phyloP scores from a whole-genome alignment of 2,797 vertebrate genomes.

The Leptoclinus maculatus region DNA sequence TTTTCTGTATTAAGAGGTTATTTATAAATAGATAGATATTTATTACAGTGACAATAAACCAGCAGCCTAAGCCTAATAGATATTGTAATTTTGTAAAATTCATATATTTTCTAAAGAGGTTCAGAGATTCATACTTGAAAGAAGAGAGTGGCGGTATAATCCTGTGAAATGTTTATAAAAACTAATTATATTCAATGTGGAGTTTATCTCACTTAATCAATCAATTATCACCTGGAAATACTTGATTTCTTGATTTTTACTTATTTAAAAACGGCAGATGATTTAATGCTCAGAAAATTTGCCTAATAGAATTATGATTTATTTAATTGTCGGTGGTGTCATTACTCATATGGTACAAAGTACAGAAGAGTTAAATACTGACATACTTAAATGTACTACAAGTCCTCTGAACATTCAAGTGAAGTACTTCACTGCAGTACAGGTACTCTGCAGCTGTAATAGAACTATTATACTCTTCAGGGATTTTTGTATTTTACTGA shows the following conservation, averaged over 20 bases:
- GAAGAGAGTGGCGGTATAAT: neutral
- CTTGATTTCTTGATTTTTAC: conserved; percentile 35
- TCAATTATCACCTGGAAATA: conserved; percentile 29
- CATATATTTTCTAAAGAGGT: neutral
- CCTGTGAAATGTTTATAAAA: neutral
- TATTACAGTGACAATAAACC: neutral
- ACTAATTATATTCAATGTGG: neutral
- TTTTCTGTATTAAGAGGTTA: neutral
- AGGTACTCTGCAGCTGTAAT: neutral
- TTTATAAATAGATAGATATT: conserved; percentile 9
- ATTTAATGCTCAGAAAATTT: conserved; percentile 15
- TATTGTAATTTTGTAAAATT: neutral
- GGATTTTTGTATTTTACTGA: conserved; percentile 26
- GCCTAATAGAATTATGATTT: neutral
- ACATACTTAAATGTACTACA: conserved; percentile 13
- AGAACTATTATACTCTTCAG: neutral
- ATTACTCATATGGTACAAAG: neutral
- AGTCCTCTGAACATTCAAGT: conserved; percentile 22
- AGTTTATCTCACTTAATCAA: neutral
- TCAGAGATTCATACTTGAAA: conserved; percentile 23
- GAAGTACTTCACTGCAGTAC: conserved; percentile 18
- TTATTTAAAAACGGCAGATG: neutral
- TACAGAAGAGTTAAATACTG: conserved; percentile 9
- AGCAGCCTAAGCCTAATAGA: conserved; percentile 13
- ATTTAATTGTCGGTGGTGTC: neutral